Conservation (phyloP, 2,888 invertebrate species). For the Oscheius sp. region DNA sequence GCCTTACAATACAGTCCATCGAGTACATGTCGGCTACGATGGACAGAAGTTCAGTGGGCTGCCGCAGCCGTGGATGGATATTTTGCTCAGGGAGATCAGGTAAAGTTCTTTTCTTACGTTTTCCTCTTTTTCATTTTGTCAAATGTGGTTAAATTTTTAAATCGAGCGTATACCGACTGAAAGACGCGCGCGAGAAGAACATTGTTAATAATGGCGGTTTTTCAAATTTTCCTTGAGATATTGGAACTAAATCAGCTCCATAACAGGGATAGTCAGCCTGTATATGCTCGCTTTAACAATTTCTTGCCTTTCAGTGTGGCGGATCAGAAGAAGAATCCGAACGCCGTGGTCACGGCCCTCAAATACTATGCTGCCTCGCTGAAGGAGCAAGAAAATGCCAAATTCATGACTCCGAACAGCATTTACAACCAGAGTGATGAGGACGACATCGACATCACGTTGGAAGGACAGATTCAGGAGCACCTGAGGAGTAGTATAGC, state of each 20-base stretch:
- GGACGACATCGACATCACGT: slow-evolving; percentile 52
- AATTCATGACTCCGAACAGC: slow-evolving; percentile 67
- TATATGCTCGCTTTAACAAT: too few species aligned
- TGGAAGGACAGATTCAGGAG: slow-evolving; percentile 59
- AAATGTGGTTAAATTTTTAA: background rate
- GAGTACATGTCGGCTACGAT: slow-evolving; percentile 70
- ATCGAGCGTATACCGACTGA: too few species aligned
- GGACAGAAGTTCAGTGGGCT: slow-evolving; percentile 72
- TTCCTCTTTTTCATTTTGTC: background rate
- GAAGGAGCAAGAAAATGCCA: slow-evolving; percentile 66
- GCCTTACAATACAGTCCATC: slow-evolving; percentile 70
- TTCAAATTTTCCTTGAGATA: background rate
- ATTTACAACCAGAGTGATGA: slow-evolving; percentile 57
- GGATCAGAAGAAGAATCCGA: slow-evolving; percentile 86
- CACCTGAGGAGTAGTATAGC: slow-evolving; percentile 38
- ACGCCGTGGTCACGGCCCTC: slow-evolving; percentile 83
- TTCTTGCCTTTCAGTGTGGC: slow-evolving; percentile 59
- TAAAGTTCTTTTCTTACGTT: slow-evolving; percentile 25
- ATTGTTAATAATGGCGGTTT: too few species aligned
- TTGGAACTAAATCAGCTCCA: background rate
- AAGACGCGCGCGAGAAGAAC: too few species aligned
- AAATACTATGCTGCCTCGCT: slow-evolving; percentile 82
- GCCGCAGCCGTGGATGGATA: slow-evolving; percentile 72
- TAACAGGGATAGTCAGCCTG: too few species aligned
- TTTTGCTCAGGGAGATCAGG: slow-evolving; percentile 69